Conservation (phyloP, 1,140 invertebrate species). For the Scylla paramamosain region DNA sequence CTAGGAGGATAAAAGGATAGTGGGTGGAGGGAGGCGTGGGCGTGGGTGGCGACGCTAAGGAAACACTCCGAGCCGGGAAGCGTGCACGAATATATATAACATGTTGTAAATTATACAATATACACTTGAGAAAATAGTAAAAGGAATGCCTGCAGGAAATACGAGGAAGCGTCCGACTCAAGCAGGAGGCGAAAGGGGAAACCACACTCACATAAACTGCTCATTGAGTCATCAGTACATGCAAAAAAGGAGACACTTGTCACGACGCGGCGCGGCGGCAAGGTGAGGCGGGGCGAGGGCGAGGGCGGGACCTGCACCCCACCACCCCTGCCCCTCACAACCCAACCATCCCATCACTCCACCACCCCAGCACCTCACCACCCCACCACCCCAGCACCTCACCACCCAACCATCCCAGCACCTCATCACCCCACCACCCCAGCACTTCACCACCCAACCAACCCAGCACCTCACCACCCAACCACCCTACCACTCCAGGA, state of each 20-base stretch:
- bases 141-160: no score
- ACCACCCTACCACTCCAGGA: background rate
- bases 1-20: background rate
- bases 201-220: conserved; percentile 25
- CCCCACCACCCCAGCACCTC: background rate
- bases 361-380: background rate
- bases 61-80: background rate
- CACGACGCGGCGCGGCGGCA: background rate
- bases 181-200: background rate
- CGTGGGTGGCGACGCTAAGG: background rate
- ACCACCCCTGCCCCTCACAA: background rate
- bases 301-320: background rate
- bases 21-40: background rate
- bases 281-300: background rate
- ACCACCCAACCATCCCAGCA: no score
- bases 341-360: no score
- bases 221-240: background rate
- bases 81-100: background rate
- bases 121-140: no score
- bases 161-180: background rate
- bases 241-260: background rate
- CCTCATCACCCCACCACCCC: background rate
- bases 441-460: background rate
- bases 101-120: background rate
- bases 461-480: no score